Conservation (phyloP, 1,140 invertebrate species). For the Caenorhabditis briggsae region DNA sequence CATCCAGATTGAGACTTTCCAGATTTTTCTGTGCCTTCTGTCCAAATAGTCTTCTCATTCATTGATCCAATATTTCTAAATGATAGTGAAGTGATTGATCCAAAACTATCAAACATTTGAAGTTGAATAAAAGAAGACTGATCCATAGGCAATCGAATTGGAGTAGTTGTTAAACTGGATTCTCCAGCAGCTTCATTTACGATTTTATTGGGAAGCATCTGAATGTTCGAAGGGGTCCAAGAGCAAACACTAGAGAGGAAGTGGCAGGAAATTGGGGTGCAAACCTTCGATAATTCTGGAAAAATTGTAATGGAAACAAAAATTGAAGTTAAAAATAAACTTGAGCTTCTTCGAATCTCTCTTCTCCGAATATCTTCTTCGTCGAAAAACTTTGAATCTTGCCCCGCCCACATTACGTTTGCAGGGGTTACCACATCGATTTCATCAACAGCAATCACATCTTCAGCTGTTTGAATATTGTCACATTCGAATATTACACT, state of each 20-base stretch:
- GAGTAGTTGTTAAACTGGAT: conserved; percentile 14
- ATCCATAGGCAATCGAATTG: conserved; percentile 2
- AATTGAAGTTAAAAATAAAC: background rate
- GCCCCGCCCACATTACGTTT: conserved; percentile 37
- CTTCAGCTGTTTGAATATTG: conserved; percentile 40
- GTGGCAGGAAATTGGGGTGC: background rate
- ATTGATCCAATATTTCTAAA: conserved; percentile 39
- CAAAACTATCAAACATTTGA: conserved; percentile 24
- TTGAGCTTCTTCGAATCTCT: conserved; percentile 30
- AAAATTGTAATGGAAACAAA: too few relatives aligned
- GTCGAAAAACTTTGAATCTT: conserved; percentile 43
- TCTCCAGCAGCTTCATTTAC: conserved; percentile 29
- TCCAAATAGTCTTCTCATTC: conserved; percentile 1
- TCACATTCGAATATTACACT: conserved; percentile 20
- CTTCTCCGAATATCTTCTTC: conserved; percentile 33
- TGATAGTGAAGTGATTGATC: conserved; percentile 3
- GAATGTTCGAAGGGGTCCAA: background rate
- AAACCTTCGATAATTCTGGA: conserved; percentile 26
- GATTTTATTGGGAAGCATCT: conserved; percentile 41
- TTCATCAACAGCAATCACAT: conserved; percentile 31
- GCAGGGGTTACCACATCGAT: conserved; percentile 33
- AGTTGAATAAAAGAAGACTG: conserved; percentile 29
- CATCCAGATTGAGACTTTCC: background rate
- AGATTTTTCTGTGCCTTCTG: background rate
- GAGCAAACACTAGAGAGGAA: background rate